phyloP scores from a whole-genome alignment of 2,888 invertebrate genomes.

The Apamea epomidion region DNA sequence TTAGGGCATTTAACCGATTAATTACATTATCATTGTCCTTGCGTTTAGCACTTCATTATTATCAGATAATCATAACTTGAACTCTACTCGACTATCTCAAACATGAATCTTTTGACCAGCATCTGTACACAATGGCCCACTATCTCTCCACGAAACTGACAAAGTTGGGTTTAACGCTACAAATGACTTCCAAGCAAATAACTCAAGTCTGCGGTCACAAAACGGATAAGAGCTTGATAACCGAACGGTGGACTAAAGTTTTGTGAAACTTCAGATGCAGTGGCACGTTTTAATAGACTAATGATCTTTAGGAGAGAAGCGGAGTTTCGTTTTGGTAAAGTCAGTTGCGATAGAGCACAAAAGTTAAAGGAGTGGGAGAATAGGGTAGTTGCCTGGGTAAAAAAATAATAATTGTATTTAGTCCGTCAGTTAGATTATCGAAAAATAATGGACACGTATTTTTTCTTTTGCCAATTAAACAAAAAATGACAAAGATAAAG shows the following conservation, averaged over 20 bases:
- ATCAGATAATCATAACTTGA: slow-evolving; percentile 16
- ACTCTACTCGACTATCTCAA: slow-evolving; percentile 30
- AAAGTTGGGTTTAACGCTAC: slow-evolving; percentile 54
- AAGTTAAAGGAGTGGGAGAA: neutral
- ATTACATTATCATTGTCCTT: neutral
- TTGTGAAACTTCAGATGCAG: slow-evolving; percentile 45
- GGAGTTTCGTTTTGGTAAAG: neutral
- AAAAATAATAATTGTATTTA: too few species aligned
- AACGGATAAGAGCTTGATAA: slow-evolving; percentile 58
- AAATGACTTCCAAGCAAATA: slow-evolving; percentile 57
- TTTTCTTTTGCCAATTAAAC: too few species aligned
- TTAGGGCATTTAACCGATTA: neutral
- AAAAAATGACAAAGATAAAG: too few species aligned
- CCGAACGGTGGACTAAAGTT: slow-evolving; percentile 33
- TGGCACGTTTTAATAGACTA: slow-evolving; percentile 30
- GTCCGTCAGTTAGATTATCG: too few species aligned
- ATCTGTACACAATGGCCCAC: slow-evolving; percentile 46
- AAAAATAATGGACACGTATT: too few species aligned
- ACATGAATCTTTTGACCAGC: slow-evolving; percentile 44
- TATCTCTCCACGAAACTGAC: slow-evolving; percentile 51
- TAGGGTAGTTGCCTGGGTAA: too few species aligned
- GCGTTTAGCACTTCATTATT: slow-evolving; percentile 17
- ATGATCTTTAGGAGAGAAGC: slow-evolving; percentile 19
- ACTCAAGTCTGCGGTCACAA: slow-evolving; percentile 54
- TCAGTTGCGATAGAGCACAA: neutral